These are phyloP conservation scores for Brachylomia viminalis DNA, from an alignment of 2,888 invertebrate genomes.

Conservation along the genomic window DNA sequence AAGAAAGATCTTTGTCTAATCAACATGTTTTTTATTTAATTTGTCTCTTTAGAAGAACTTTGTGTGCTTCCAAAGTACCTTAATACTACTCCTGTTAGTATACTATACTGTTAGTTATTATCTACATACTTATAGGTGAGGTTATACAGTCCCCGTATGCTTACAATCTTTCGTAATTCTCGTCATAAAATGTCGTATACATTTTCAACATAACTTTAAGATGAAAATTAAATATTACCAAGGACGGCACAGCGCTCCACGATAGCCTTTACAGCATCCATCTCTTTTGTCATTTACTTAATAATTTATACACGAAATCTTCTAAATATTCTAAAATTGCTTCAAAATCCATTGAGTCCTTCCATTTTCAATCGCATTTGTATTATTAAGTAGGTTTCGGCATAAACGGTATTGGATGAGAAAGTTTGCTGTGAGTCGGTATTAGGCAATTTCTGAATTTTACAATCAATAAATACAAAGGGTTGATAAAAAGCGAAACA, in stretches of 20 bases:
- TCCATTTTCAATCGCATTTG: constrained; percentile 52
- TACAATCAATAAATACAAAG: constrained; percentile 17
- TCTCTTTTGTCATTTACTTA: constrained; percentile 60
- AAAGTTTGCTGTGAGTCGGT: constrained; percentile 32
- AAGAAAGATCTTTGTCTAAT: neutral
- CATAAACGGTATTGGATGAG: constrained; percentile 38
- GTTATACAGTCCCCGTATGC: constrained; percentile 37
- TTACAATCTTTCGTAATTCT: constrained; percentile 52
- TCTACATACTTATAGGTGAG: constrained; percentile 3
- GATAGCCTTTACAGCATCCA: constrained; percentile 44
- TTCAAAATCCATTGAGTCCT: constrained; percentile 48
- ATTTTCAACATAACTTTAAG: constrained; percentile 56
- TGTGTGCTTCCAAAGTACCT: neutral
- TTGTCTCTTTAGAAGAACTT: neutral
- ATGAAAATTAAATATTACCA: constrained; percentile 67
- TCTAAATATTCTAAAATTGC: constrained; percentile 50
- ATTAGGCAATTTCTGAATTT: constrained; percentile 52
- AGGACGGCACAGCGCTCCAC: constrained; percentile 29
- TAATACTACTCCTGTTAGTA: neutral
- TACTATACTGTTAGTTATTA: too few relatives aligned
- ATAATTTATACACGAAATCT: constrained; percentile 58
- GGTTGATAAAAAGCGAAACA: constrained; percentile 14
- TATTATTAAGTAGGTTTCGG: constrained; percentile 57
- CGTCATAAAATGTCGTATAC: constrained; percentile 64
- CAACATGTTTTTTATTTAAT: neutral